These are phyloP conservation scores for Cydia amplana DNA, from an alignment of 1,140 invertebrate species.

Conservation along the genomic window DNA sequence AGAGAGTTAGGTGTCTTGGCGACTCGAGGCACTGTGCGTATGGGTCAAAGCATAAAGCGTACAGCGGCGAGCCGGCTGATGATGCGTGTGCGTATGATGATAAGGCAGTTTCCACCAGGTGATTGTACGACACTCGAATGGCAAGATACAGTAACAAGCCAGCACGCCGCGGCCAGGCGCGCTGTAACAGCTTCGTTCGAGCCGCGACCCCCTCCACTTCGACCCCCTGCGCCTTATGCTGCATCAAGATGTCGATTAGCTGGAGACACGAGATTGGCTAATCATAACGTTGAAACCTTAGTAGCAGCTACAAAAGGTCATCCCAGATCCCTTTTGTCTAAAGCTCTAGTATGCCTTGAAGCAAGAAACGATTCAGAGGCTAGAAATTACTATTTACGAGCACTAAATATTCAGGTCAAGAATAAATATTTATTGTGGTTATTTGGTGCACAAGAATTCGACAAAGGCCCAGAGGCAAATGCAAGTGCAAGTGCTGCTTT, in stretches of 20 bases:
- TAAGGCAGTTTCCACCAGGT: slow-evolving; percentile 62
- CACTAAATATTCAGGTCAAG: slow-evolving; percentile 50
- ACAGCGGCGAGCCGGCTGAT: slow-evolving; percentile 67
- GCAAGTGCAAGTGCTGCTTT: slow-evolving; percentile 60
- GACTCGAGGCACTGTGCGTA: slow-evolving; percentile 53
- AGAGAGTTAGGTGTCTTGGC: slow-evolving; percentile 60
- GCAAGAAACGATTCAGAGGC: slow-evolving; percentile 53
- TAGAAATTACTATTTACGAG: slow-evolving; percentile 52
- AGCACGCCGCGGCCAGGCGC: slow-evolving; percentile 64
- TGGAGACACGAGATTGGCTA: slow-evolving; percentile 54
- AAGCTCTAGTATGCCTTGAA: slow-evolving; percentile 61
- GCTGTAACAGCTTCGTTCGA: slow-evolving; percentile 68
- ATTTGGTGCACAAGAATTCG: slow-evolving; percentile 58
- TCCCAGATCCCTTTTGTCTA: slow-evolving; percentile 56
- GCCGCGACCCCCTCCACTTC: slow-evolving; percentile 54
- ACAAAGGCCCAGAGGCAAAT: slow-evolving; percentile 48
- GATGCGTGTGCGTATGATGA: slow-evolving; percentile 56
- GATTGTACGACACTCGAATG: slow-evolving; percentile 56
- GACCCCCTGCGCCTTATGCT: slow-evolving; percentile 42
- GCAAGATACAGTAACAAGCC: slow-evolving; percentile 63
- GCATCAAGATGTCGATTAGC: slow-evolving; percentile 55
- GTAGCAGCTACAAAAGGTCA: slow-evolving; percentile 49
- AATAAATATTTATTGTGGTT: slow-evolving; percentile 69
- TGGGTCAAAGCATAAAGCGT: slow-evolving; percentile 65
- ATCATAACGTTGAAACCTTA: slow-evolving; percentile 53